Base-by-base conservation (phyloP, 2,797 vertebrate genomes). In the Telmatherina bonti region DNA sequence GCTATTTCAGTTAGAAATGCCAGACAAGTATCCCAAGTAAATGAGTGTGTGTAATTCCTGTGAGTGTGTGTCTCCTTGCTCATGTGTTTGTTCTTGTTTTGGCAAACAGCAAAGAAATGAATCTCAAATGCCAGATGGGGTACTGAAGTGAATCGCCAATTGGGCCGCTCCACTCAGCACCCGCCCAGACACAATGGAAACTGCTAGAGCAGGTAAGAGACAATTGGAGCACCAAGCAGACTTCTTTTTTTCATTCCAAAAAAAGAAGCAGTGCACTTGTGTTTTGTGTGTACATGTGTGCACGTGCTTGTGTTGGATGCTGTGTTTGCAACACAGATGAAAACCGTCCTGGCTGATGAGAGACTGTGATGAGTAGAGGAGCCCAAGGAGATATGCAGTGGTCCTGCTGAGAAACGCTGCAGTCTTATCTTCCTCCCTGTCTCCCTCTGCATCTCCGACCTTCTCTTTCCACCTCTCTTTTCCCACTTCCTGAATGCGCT, bases 41-140 rank as follows among this genome's bases (percentile, higher is more conserved):
- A 73, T 77, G 43, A 64, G 57, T 71, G 64, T 70, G 64, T 59
- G 43, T 70, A 58, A 65, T 49, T 64, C 67, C 51, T 72, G 66
- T 31, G 70, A 60, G 75, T 64, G 72, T 45, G 57, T 58, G 62
- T 73, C n/a, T 41, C 22, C 43, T n/a, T 61, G 74, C 65, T 78
- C 56, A 35, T 67, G 75, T 79, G 64, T 81, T 80, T 85, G 81
- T 86, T 81, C 69, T 70, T 68, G 81, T 89, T 87, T 87, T 91
- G 88, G 90, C 89, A 81, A 82, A 84, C 74, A 59, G 78, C 70
- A 79, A 82, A 88, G 76, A 88, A 88, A 90, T 88, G 66, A 89
- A 87, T 87, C 88, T 88, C 74, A 91, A 89, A 91, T 90, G 89
- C 88, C 88, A 89, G 90, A 90, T 89, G 92, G 89, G 82, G 88